Evolutionary conservation across 1,140 invertebrate genomes (phyloP).

Genomic region (Pseudobourletiella spinata): DNA sequence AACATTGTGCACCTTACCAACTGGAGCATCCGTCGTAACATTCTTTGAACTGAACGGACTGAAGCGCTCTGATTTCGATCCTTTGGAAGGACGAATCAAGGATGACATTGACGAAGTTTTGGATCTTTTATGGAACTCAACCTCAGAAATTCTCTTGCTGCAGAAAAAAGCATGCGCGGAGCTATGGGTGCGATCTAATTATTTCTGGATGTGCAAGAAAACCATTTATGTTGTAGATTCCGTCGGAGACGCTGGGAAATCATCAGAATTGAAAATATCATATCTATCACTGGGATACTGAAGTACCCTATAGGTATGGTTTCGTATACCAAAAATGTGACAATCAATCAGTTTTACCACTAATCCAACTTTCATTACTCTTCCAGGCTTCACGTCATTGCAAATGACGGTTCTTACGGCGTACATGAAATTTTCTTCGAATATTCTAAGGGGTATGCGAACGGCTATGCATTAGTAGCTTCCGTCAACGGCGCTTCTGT

Average conservation of each 20-base stretch:
- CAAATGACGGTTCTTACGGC: slow-evolving; percentile 8
- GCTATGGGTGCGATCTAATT: slow-evolving; percentile 32
- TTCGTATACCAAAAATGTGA: neutral
- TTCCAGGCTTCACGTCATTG: slow-evolving; percentile 24
- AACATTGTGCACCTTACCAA: slow-evolving; percentile 10
- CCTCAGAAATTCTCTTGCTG: slow-evolving; percentile 29
- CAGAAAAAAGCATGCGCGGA: slow-evolving; percentile 17
- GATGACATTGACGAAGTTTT: neutral
- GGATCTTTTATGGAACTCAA: slow-evolving; percentile 22
- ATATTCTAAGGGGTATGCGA: slow-evolving; percentile 13
- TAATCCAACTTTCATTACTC: too few relatives aligned
- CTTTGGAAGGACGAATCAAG: slow-evolving; percentile 14
- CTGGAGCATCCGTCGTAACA: slow-evolving; percentile 11
- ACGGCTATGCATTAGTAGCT: slow-evolving; percentile 21
- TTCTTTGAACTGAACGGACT: slow-evolving; percentile 34
- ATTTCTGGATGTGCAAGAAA: slow-evolving; percentile 32
- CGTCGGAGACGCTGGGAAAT: neutral
- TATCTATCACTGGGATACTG: slow-evolving; percentile 23
- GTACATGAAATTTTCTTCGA: slow-evolving; percentile 19
- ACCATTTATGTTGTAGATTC: neutral
- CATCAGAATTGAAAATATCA: too few relatives aligned
- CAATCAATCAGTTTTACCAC: neutral
- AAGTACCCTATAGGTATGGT: slow-evolving; percentile 23
- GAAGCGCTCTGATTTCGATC: slow-evolving; percentile 28
- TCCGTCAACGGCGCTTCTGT: slow-evolving; percentile 26